A percentile compares a stretch with the other conserved stretches of the same genome.
phyloP scores from a whole-genome alignment of 2,888 invertebrate species.

The Neocrepidodera transversa region DNA sequence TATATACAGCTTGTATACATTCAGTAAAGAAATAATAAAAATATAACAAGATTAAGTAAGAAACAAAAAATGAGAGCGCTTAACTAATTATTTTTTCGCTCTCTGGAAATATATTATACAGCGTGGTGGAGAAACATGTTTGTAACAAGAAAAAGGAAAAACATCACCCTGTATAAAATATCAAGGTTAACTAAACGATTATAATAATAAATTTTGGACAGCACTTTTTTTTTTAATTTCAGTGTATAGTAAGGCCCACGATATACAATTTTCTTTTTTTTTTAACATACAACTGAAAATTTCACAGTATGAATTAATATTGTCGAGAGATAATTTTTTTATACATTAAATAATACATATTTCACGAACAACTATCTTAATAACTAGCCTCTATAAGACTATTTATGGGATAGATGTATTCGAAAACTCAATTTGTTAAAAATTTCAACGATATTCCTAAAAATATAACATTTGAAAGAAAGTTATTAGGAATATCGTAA shows the following conservation, averaged over 20 bases:
- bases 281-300: slow-evolving; percentile 62
- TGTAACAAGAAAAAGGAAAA: slow-evolving; percentile 10
- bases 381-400: slow-evolving; percentile 52
- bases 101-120: slow-evolving; percentile 27
- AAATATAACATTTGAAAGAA: not conserved
- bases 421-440: slow-evolving; percentile 31
- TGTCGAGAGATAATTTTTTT: slow-evolving; percentile 59
- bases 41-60: slow-evolving; percentile 54
- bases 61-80: slow-evolving; percentile 52
- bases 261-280: slow-evolving; percentile 59
- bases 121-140: slow-evolving; percentile 22
- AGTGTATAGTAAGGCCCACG: slow-evolving; percentile 65
- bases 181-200: slow-evolving; percentile 41
- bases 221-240: slow-evolving; percentile 60
- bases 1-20: slow-evolving; percentile 62
- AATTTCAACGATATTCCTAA: not conserved
- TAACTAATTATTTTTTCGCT: slow-evolving; percentile 12
- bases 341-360: slow-evolving; percentile 55
- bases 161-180: slow-evolving; percentile 44
- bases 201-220: slow-evolving; percentile 60
- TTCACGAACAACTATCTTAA: slow-evolving; percentile 53
- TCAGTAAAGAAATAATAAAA: slow-evolving; percentile 59
- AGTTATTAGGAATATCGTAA: not conserved
- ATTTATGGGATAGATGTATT: slow-evolving; percentile 30
- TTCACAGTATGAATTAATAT: slow-evolving; percentile 62